Base-by-base conservation (phyloP, 2,113 vertebrate genomes). In the Ginglymostoma cirratum region DNA sequence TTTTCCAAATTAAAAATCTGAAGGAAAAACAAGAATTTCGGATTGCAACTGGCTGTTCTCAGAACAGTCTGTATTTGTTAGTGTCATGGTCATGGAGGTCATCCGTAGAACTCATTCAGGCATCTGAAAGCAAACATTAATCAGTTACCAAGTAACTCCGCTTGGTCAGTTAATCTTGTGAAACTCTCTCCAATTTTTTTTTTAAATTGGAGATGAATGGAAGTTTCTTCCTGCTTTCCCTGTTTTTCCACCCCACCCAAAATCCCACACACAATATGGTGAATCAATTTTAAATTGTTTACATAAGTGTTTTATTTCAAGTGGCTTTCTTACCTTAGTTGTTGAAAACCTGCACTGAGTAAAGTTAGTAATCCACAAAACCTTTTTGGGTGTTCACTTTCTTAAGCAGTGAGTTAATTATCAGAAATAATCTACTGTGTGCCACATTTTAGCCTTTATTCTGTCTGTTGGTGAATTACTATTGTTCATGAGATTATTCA, bases 291-390 rank as follows among this genome's bases (percentile, higher is more conserved):
- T 30, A 15, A 65, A 92, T 61, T 12, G 30, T 92, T 34, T 65
- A 67, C 61, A n/a, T 66, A 3, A 3, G 30, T 92, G 30, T 34
- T 38, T 66, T 38, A n/a, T 21, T 34, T 66, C 61, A 38, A 42
- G 30, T 95, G 69, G 70, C 27, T 94, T 45, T 12, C 45, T 70
- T 95, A 52, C 15, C 38, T 72, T 30, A 5, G 27, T 95, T 4
- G 67, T 69, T 3, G 42, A 94, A 95, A 52, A 72, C 23, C 34
- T 95, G 94, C 24, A 72, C 94, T 95, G 94, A 95, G 72, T 94
- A 70, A 94, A 70, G 21, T 42, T 70, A 48, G 66, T 95, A 95
- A 70, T 72, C 93, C 69, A 42, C 69, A 48, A 95, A 65, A 61
- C 52, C 24, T 10, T 69, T 42, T 38, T 42, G 27, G 1, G 27